phyloP scores from a whole-genome alignment of 2,888 invertebrate species.

The Apodemia hepburni region DNA sequence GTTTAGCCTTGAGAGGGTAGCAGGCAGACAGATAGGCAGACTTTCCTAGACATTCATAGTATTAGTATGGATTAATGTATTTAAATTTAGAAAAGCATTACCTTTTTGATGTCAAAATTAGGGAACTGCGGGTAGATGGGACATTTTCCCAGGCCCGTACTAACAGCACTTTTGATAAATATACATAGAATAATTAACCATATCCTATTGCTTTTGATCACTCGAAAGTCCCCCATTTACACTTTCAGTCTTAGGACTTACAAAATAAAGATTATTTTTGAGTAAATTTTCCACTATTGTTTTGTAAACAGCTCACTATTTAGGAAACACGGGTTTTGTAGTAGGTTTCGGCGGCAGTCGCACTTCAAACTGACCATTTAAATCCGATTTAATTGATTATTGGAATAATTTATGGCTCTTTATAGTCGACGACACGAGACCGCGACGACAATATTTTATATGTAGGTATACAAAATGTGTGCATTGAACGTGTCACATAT shows the following conservation, averaged over 20 bases:
- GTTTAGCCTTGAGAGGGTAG: too few species aligned
- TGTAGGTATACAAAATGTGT: too few species aligned
- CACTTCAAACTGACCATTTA: slow-evolving; percentile 34
- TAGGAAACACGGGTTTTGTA: slow-evolving; percentile 30
- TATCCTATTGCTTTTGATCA: slow-evolving; percentile 40
- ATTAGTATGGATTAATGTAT: background rate
- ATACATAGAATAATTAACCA: slow-evolving; percentile 47
- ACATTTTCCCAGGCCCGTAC: slow-evolving; percentile 83
- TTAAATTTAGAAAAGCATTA: slow-evolving; percentile 51
- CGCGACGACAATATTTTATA: background rate
- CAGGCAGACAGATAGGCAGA: too few species aligned
- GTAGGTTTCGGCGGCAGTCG: slow-evolving; percentile 28
- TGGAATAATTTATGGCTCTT: slow-evolving; percentile 18
- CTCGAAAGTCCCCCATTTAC: slow-evolving; percentile 60
- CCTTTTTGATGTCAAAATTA: slow-evolving; percentile 83
- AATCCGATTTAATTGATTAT: slow-evolving; percentile 35
- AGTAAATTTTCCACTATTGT: slow-evolving; percentile 23
- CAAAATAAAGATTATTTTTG: slow-evolving; percentile 18
- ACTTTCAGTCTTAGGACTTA: slow-evolving; percentile 24
- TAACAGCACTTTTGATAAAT: slow-evolving; percentile 43
- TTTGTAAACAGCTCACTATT: slow-evolving; percentile 33
- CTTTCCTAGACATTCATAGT: too few species aligned
- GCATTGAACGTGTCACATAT: too few species aligned
- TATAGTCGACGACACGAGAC: slow-evolving; percentile 3
- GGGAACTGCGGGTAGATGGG: slow-evolving; percentile 83